Conservation (phyloP, 2,797 vertebrate species). For the Pseudocheirus occidentalis region DNA sequence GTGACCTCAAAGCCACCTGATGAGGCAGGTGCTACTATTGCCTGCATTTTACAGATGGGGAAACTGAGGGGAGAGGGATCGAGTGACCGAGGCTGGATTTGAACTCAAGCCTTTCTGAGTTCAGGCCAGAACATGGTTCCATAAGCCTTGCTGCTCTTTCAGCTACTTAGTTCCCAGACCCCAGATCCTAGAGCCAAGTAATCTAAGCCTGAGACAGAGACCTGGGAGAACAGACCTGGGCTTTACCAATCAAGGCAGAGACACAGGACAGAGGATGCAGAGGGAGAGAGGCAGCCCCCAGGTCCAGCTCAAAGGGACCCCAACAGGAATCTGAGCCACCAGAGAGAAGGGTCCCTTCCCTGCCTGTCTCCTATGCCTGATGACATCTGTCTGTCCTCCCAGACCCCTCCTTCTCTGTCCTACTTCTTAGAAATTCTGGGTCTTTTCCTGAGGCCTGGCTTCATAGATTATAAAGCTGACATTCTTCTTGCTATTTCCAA, state of each 20-base stretch:
- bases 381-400: background rate
- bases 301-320: background rate
- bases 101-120: background rate
- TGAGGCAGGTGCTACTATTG: background rate
- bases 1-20: background rate
- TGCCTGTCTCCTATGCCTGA: background rate
- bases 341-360: background rate
- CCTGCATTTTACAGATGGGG: background rate
- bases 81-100: background rate
- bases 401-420: background rate
- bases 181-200: background rate
- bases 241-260: background rate
- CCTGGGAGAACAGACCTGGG: background rate
- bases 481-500: slow-evolving; percentile 2
- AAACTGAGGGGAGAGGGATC: background rate
- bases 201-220: background rate
- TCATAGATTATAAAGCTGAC: background rate
- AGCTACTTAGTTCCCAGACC: background rate
- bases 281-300: background rate
- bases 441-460: background rate
- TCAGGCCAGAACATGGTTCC: background rate
- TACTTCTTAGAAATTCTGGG: background rate
- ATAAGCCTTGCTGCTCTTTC: background rate
- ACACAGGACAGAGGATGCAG: too few relatives aligned
- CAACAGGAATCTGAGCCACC: background rate